phyloP scores from a whole-genome alignment of 2,797 vertebrate species.

The Semaprochilodus insignis region DNA sequence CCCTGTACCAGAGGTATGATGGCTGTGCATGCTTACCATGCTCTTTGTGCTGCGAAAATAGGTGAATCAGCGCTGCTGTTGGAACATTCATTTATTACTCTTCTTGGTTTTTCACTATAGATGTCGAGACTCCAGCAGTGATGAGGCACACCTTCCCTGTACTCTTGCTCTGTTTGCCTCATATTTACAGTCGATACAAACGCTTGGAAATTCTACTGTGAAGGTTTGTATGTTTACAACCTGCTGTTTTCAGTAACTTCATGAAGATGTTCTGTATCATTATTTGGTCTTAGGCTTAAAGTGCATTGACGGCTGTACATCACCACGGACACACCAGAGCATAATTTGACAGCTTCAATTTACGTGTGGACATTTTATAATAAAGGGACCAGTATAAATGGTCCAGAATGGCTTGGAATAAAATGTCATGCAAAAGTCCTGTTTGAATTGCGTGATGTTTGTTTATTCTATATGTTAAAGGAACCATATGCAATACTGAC shows the following conservation, averaged over 20 bases:
- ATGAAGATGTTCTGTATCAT: not conserved
- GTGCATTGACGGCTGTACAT: too few species aligned
- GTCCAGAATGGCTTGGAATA: too few species aligned
- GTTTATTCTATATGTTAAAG: too few species aligned
- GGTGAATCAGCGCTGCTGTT: not conserved
- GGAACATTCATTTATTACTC: not conserved
- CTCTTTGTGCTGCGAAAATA: not conserved
- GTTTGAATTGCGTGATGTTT: too few species aligned
- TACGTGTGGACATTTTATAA: too few species aligned
- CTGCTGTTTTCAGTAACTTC: not conserved
- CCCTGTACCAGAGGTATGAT: conserved; percentile 76
- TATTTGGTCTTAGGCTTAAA: not conserved
- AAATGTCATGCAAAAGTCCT: too few species aligned
- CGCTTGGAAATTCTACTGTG: conserved; percentile 65
- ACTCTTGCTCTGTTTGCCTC: conserved; percentile 78
- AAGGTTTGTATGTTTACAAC: conserved; percentile 68
- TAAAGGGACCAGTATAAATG: too few species aligned
- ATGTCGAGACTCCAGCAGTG: conserved; percentile 77
- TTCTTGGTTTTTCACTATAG: conserved; percentile 60
- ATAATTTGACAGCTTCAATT: too few species aligned
- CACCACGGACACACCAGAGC: too few species aligned
- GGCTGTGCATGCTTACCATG: not conserved
- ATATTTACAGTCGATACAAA: conserved; percentile 71
- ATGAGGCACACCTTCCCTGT: conserved; percentile 83
- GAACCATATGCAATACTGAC: too few species aligned